A percentile compares a stretch with the other conserved stretches of the same genome.
Evolutionary conservation across 2,113 vertebrate genomes (phyloP).

Genomic region (Dasyurus viverrinus): DNA sequence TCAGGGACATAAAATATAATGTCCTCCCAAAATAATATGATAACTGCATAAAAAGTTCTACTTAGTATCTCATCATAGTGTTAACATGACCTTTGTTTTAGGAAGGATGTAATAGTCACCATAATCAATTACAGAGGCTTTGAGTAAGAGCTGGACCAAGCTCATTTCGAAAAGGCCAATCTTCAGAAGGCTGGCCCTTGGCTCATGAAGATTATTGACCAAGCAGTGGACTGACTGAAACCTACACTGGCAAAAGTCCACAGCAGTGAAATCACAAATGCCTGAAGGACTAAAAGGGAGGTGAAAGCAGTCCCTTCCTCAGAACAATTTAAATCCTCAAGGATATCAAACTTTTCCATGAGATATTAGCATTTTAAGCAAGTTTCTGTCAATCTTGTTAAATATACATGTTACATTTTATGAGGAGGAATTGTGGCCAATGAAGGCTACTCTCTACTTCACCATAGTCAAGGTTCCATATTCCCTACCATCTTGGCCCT

Average conservation of each 20-base stretch:
- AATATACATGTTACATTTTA: not conserved
- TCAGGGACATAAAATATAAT: not conserved
- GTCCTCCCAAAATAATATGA: not conserved
- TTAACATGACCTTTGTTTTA: not conserved
- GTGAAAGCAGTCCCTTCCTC: not conserved
- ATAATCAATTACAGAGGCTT: not conserved
- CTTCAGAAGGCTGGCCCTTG: not conserved
- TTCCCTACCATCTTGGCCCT: not conserved
- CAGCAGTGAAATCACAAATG: not conserved
- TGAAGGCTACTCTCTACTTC: too few relatives aligned
- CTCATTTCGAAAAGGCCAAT: not conserved
- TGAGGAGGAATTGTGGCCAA: not conserved
- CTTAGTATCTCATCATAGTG: not conserved
- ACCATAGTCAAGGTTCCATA: too few relatives aligned
- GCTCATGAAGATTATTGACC: not conserved
- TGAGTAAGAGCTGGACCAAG: not conserved
- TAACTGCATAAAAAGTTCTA: not conserved
- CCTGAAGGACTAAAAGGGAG: not conserved
- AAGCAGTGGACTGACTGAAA: not conserved
- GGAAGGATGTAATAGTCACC: not conserved
- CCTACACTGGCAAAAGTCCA: not conserved
- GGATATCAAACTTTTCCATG: not conserved
- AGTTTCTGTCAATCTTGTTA: not conserved
- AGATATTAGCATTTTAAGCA: not conserved
- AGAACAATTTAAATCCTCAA: not conserved